phyloP scores from a whole-genome alignment of 2,888 invertebrate genomes.

The Melanchra persicariae region DNA sequence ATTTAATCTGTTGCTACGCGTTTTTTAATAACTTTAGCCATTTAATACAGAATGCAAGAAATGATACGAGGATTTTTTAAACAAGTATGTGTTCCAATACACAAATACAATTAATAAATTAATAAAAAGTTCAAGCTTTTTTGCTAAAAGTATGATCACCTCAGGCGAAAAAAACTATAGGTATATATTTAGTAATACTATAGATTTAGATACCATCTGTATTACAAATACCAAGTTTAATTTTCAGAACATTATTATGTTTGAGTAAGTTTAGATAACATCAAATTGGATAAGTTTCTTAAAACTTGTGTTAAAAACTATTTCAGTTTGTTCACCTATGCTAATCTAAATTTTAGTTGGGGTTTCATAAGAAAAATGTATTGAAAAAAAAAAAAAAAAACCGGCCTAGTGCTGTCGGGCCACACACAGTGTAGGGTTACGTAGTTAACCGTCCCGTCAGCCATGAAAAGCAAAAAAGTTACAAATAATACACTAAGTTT shows the following conservation, averaged over 20 bases:
- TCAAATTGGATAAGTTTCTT: constrained; percentile 45
- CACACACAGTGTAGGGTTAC: too few species aligned
- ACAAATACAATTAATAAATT: too few species aligned
- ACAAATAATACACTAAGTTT: too few species aligned
- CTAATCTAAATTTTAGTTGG: not conserved
- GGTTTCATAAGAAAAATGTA: not conserved
- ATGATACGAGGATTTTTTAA: too few species aligned
- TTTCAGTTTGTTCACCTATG: constrained; percentile 12
- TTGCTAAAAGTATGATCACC: not conserved
- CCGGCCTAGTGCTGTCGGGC: too few species aligned
- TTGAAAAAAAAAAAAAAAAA: too few species aligned
- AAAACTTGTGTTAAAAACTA: constrained; percentile 14
- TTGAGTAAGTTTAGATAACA: constrained; percentile 33
- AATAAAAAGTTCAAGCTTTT: not conserved
- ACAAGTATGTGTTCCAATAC: too few species aligned
- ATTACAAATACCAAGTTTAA: constrained; percentile 19
- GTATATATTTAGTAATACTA: not conserved
- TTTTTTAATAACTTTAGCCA: too few species aligned
- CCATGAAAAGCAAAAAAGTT: too few species aligned
- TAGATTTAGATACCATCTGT: not conserved
- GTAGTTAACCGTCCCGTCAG: too few species aligned
- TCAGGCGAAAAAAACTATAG: not conserved
- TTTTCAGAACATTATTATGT: constrained; percentile 15
- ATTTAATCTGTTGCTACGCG: too few species aligned
- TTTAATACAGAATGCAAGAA: too few species aligned